Base-by-base conservation (phyloP, 2,888 invertebrate genomes). In the Luperina nickerlii region DNA sequence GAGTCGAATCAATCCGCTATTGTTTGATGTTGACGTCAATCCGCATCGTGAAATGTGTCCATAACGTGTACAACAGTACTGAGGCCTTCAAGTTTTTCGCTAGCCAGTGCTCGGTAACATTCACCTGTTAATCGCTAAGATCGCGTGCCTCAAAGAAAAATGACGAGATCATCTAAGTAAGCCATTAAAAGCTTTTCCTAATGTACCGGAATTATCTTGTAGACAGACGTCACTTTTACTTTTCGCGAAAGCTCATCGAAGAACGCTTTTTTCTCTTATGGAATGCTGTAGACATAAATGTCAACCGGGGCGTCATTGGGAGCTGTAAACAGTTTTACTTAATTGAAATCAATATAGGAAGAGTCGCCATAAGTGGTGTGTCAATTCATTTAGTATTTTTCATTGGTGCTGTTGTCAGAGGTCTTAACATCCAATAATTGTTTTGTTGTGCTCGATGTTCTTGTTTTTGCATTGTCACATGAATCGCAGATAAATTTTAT, bases 1-100 rank as follows among this genome's bases (percentile, higher is more conserved):
- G 91, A 84, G 75, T 88, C 91, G 82, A 94, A 94, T 95, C 93
- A 93, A 93, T 93, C 89, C 87, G 89, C 92, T 88, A 94, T 95
- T 95, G 95, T 95, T 94, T 93, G 90, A 90, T 89, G 88, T 88
- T 94, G 94, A 93, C 94, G 94, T 94, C 94, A 93, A 84, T 87
- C 82, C 87, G 88, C 87, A 82, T 87, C 91, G 90, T 91, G 86
- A 90, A 91, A 89, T 86, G 85, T 85, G 79, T 79, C 82, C 65
- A 83, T 86, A 87, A 79, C 76, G 62, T 83, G 38, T 57, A 77
- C 66, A 71, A 24, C 87, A 90, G 68, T 69, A 66, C 69, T 27
- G 69, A 86, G 91, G 86, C 91, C 91, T 91, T 92, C 89, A 86
- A 87, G 87, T 87, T 87, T 89, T 88, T 87, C 80, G 81, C 81